Percentiles rank a stretch among this genome's conserved stretches.
Conservation (phyloP, 2,113 vertebrate genomes). For the Lophochroa leadbeateri region DNA sequence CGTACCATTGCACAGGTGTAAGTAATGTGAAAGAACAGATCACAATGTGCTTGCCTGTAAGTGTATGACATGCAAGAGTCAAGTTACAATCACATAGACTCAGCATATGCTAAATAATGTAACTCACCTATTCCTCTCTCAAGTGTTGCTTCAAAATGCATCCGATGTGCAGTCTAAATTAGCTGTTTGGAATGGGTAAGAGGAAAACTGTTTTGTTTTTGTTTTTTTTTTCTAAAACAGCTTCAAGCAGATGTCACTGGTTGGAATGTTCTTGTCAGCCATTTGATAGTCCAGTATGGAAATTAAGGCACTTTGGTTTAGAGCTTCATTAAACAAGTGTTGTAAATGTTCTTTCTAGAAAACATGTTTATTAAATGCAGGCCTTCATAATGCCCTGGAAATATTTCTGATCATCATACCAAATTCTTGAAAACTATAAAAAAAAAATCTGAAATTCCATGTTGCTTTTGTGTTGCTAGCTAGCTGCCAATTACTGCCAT, state of each 20-base stretch:
- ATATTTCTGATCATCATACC: not conserved
- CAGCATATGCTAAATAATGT: rapidly evolving
- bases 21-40: not conserved
- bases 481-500: not conserved
- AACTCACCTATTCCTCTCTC: not conserved
- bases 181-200: not conserved
- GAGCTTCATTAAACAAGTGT: not conserved
- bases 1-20: not conserved
- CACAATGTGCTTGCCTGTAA: not conserved
- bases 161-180: not conserved
- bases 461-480: not conserved
- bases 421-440: not conserved
- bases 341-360: not conserved
- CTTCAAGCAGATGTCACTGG: not conserved
- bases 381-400: not conserved
- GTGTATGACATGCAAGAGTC: rapidly evolving
- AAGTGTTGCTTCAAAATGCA: not conserved
- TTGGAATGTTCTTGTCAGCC: not conserved
- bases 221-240: not conserved
- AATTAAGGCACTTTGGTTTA: not conserved
- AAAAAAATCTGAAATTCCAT: rapidly evolving
- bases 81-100: not conserved
- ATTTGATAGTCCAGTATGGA: not conserved
- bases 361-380: rapidly evolving
- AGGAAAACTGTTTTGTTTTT: not conserved